These are phyloP conservation scores for Elymnias hypermnestra DNA, from an alignment of 1,140 invertebrate species.

Conservation along the genomic window DNA sequence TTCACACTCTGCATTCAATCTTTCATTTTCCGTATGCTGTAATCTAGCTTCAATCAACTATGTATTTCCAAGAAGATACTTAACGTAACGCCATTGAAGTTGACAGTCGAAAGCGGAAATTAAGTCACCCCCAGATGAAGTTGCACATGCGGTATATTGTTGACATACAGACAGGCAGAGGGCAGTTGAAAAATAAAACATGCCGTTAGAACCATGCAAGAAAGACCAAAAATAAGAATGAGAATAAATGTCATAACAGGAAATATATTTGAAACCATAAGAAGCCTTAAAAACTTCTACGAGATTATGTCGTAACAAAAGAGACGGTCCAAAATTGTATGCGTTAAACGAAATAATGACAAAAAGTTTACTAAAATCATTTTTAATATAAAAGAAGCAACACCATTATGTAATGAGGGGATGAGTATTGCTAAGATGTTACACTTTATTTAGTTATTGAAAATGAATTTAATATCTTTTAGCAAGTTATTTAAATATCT, in stretches of 20 bases:
- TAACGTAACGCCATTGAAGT: slow-evolving; percentile 38
- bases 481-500: too few relatives aligned
- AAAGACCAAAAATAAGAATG: slow-evolving; percentile 1
- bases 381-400: too few relatives aligned
- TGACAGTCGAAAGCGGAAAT: slow-evolving; percentile 27
- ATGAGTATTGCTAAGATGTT: too few relatives aligned
- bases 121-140: slow-evolving; percentile 26
- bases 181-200: slow-evolving; percentile 58
- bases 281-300: not conserved
- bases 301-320: too few relatives aligned
- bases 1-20: slow-evolving; percentile 80
- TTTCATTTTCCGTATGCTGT: slow-evolving; percentile 73
- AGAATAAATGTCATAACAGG: not conserved
- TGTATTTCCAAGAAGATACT: slow-evolving; percentile 34
- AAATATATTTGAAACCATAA: not conserved
- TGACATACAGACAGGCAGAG: slow-evolving; percentile 31
- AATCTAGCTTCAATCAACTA: slow-evolving; percentile 63
- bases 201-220: slow-evolving; percentile 54
- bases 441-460: too few relatives aligned
- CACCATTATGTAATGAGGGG: too few relatives aligned
- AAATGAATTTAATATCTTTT: too few relatives aligned
- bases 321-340: not conserved
- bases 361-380: too few relatives aligned
- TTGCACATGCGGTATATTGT: slow-evolving; percentile 39
- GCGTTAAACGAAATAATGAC: not conserved